These are phyloP conservation scores for Lepidostoma basale DNA, from an alignment of 1,140 invertebrate genomes.

Conservation along the genomic window DNA sequence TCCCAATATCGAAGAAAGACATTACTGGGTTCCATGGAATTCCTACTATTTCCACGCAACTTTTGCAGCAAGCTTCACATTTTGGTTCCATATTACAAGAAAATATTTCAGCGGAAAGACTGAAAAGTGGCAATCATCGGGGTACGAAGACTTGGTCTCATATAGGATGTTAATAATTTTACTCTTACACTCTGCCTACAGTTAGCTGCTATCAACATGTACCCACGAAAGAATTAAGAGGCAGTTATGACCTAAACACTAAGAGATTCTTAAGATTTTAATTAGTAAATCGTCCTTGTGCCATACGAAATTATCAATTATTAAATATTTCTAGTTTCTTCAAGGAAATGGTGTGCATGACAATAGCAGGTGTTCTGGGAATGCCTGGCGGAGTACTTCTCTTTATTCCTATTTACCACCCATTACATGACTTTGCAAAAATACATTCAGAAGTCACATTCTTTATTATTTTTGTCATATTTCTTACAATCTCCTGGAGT, in stretches of 20 bases:
- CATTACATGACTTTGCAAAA: slow-evolving; percentile 70
- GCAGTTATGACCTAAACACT: too few relatives aligned
- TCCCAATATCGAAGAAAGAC: slow-evolving; percentile 78
- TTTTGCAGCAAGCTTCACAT: slow-evolving; percentile 74
- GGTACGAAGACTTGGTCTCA: too few relatives aligned
- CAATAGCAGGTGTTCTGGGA: slow-evolving; percentile 66
- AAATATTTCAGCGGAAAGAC: slow-evolving; percentile 60
- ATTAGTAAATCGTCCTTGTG: too few relatives aligned
- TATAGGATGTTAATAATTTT: too few relatives aligned
- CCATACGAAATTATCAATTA: too few relatives aligned
- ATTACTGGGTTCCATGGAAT: slow-evolving; percentile 80
- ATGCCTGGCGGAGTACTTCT: slow-evolving; percentile 74
- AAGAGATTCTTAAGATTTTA: too few relatives aligned
- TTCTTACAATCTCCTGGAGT: slow-evolving; percentile 63
- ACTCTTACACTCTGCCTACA: too few relatives aligned
- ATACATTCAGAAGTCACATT: slow-evolving; percentile 77
- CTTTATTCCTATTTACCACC: slow-evolving; percentile 77
- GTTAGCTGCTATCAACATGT: too few relatives aligned
- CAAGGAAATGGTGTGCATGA: slow-evolving; percentile 63
- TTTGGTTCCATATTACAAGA: slow-evolving; percentile 68
- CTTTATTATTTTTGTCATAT: slow-evolving; percentile 68
- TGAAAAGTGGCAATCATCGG: slow-evolving; percentile 60
- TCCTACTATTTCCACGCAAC: slow-evolving; percentile 83
- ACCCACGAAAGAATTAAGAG: too few relatives aligned
- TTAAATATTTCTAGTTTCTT: slow-evolving; percentile 60